A percentile compares a stretch with the other conserved stretches of the same genome.
Evolutionary conservation across 2,113 vertebrate genomes (phyloP).

Genomic region (Balaeniceps rex): DNA sequence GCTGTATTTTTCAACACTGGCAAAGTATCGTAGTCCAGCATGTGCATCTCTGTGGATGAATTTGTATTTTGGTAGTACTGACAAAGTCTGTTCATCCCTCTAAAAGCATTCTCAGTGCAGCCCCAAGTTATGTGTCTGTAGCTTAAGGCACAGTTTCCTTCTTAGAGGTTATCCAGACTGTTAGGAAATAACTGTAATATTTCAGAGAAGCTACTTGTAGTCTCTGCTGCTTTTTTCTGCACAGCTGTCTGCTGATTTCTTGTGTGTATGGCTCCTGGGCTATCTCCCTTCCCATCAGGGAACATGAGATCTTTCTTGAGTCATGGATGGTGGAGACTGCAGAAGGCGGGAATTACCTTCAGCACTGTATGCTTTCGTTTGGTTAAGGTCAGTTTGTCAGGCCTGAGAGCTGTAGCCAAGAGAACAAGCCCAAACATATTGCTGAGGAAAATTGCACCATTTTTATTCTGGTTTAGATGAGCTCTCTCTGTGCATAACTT

Average conservation of each 20-base stretch:
- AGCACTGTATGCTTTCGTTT: fast-evolving
- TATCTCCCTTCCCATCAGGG: not conserved
- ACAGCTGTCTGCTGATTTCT: not conserved
- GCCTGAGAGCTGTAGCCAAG: not conserved
- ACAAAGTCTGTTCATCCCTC: not conserved
- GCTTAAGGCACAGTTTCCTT: not conserved
- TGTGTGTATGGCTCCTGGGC: not conserved
- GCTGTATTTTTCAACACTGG: not conserved
- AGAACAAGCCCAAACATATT: not conserved
- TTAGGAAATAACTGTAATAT: not conserved
- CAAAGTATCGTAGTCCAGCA: not conserved
- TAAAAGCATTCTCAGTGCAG: not conserved
- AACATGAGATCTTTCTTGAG: not conserved
- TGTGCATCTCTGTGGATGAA: not conserved
- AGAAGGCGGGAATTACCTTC: not conserved
- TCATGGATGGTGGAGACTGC: not conserved
- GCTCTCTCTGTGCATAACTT: not conserved
- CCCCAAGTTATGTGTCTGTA: not conserved
- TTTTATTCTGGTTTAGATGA: not conserved
- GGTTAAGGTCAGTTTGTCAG: not conserved
- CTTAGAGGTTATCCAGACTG: not conserved
- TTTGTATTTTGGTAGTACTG: not conserved
- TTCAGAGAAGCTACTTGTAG: not conserved
- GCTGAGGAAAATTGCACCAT: not conserved
- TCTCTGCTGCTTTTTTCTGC: not conserved